Base-by-base conservation (phyloP, 1,140 invertebrate genomes). In the Manduca sexta region DNA sequence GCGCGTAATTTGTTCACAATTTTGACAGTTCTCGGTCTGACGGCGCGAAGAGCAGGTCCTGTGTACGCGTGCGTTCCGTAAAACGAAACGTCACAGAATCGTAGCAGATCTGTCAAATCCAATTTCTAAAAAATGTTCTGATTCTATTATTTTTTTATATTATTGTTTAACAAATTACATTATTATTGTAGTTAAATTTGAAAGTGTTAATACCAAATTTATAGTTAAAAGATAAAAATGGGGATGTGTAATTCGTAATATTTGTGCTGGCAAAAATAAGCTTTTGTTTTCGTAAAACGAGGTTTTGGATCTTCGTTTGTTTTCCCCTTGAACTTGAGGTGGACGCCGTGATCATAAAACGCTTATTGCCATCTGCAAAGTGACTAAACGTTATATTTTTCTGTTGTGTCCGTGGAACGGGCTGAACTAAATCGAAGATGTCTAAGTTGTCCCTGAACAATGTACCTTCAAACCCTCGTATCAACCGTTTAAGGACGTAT, bases 381-480 rank as follows among this genome's bases (percentile, higher is more conserved):
- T 45, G 31, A 35, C 16, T 45, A 56, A 60, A 56, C 43, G 51
- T 54, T 59, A 45, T 53, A 61, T 41, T 63, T 59, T 58, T 48
- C n/a, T 53, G 38, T 61, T 49, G 38, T 53, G 50, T 52, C 53
- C 43, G 47, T 52, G 45, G 41, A 18, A 38, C 33, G 43, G 52
- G 15, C 30, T 45, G 26, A 26, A 61, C 50, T 44, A 60, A 64
- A 34, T 37, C 47, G 16, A 74, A 75, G 52, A 84, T 84, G 81
- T 84, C 81, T 56, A 84, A 82, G 60, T 77, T 77, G 51, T 84
- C 81, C 52, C 59, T 84, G 14, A 82, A 71, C 45, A 84, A 84
- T 69, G 70, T 83, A 34, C 77, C 81, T 45, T 83, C 81, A 39
- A 84, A 84, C 50, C 81, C 81, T 55, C 69, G 81, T 53, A 83